Base-by-base conservation (phyloP, 2,797 vertebrate genomes). In the Parambassis ranga region DNA sequence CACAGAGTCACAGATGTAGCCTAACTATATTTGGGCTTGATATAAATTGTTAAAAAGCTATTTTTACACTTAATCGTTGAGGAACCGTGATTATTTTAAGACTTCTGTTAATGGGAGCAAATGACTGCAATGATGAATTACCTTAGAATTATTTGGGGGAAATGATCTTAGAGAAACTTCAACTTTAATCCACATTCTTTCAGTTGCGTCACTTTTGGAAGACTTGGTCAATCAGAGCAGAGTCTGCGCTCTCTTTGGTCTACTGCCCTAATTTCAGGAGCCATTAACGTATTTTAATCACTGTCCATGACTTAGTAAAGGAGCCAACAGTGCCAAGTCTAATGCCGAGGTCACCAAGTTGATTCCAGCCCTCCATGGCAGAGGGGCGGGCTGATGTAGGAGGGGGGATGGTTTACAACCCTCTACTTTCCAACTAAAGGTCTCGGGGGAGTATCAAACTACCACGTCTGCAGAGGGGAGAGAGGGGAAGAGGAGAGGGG, bases 381-480 rank as follows among this genome's bases (percentile, higher is more conserved):
- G 67, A 55, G 67, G 83, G 89, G 83, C 71, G 87, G 89, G 75
- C 67, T 42, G 67, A 73, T 58, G 27, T 20, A 2, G 53, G 53
- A 74, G 61, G 67, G 73, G 75, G 65, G 85, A 39, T 33, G 87
- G 57, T 32, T 82, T 65, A 67, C 58, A 75, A 37, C 19, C 52
- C 74, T 79, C 61, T 57, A 18, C 77, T 84, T 87, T 86, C 73
- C 71, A 61, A 61, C 80, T 64, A 4, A 55, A 81, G 56, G 75
- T 83, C 85, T 83, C 80, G 18, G 14, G 71, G 82, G 84, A 74
- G 44, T 8, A 71, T 79, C 75, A 41, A 80, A 77, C 76, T 75
- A 93, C 90, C 92, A 93, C 91, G 92, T 93, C 87, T 88, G 87
- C 91, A 92, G 77, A 79, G 42, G 44, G 8, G 58, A 68, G 71